Conservation (phyloP, 2,888 invertebrate species). For the Synanthedon myopaeformis region DNA sequence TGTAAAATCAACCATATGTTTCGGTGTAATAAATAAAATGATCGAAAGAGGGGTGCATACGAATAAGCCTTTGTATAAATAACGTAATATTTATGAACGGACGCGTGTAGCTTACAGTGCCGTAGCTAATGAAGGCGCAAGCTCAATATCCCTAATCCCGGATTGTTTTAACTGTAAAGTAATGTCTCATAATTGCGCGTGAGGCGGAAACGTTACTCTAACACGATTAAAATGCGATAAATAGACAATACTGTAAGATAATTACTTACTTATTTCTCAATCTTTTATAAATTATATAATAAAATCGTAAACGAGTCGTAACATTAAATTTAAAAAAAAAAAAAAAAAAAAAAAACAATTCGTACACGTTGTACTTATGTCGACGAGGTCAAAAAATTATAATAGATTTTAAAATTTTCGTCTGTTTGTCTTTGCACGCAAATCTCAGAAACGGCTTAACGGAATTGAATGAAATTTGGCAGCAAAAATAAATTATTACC, state of each 20-base stretch:
- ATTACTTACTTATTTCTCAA: too few relatives aligned
- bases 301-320: too few relatives aligned
- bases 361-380: too few relatives aligned
- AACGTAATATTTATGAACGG: not conserved
- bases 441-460: too few relatives aligned
- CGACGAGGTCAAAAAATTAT: too few relatives aligned
- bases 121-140: constrained; percentile 9
- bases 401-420: too few relatives aligned
- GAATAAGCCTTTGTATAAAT: not conserved
- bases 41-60: not conserved
- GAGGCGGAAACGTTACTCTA: constrained; percentile 9
- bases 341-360: too few relatives aligned
- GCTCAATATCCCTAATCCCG: not conserved
- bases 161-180: constrained; percentile 3
- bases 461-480: too few relatives aligned
- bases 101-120: not conserved
- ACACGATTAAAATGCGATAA: constrained; percentile 11
- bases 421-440: too few relatives aligned
- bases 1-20: not conserved
- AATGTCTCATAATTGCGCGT: constrained; percentile 15
- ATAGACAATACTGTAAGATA: not conserved
- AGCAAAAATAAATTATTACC: too few relatives aligned
- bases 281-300: too few relatives aligned
- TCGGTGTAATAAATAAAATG: not conserved
- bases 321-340: too few relatives aligned